A percentile compares a stretch with the other conserved stretches of the same genome.
Evolutionary conservation across 2,888 invertebrate genomes (phyloP).

Genomic region (Ypsolopha sequella): DNA sequence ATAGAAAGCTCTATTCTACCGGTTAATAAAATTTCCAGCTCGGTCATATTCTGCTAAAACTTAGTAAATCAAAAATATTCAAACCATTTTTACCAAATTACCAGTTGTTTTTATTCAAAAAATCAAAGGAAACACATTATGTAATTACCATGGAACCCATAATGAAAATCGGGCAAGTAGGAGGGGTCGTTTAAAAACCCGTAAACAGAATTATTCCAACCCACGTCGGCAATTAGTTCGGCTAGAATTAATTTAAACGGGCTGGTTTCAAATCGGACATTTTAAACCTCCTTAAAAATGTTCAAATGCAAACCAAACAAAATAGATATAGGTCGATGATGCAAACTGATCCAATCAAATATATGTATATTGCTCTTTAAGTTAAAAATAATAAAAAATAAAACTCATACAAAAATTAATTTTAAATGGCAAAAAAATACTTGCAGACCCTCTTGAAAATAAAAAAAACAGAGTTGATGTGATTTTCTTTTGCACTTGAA

Average conservation of each 20-base stretch:
- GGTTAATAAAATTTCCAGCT: no score
- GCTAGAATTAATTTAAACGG: conserved; percentile 62
- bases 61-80: neutral
- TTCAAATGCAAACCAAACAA: no score
- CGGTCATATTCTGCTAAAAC: neutral
- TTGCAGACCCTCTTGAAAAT: no score
- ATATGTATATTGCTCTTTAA: no score
- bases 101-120: neutral
- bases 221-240: conserved; percentile 67
- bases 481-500: no score
- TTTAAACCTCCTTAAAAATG: neutral
- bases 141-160: conserved; percentile 34
- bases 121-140: conserved; percentile 18
- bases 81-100: neutral
- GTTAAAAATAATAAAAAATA: no score
- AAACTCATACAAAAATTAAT: no score
- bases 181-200: conserved; percentile 65
- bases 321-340: no score
- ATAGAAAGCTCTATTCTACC: conserved; percentile 4
- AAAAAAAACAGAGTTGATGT: no score
- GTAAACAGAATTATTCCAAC: conserved; percentile 67
- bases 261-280: neutral
- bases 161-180: conserved; percentile 42
- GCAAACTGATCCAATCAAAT: no score
- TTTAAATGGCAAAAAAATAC: no score